Conservation (phyloP, 2,888 invertebrate species). For the Patella pellucida region DNA sequence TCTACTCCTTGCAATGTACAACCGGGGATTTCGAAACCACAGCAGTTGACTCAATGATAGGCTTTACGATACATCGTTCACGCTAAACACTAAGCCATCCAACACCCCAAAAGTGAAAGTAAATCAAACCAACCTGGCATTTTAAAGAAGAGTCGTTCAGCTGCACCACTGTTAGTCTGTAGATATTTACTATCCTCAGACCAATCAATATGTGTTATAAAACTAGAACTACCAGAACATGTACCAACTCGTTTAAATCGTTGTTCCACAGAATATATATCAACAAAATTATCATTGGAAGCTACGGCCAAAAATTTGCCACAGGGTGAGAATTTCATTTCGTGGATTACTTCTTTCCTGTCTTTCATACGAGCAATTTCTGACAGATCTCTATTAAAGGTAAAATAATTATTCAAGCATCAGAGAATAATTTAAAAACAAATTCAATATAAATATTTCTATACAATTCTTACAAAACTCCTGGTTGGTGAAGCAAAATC, state of each 20-base stretch:
- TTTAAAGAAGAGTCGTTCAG: slow-evolving; percentile 69
- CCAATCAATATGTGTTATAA: slow-evolving; percentile 73
- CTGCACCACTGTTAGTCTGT: slow-evolving; percentile 71
- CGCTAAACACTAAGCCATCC: no score
- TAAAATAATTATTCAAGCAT: background rate
- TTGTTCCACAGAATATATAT: slow-evolving; percentile 69
- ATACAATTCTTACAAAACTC: background rate
- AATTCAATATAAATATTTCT: background rate
- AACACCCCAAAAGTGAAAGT: no score
- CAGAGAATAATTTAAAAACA: background rate
- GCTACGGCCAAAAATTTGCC: slow-evolving; percentile 71
- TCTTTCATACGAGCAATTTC: slow-evolving; percentile 68
- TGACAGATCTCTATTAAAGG: slow-evolving; percentile 65
- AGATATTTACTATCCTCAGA: slow-evolving; percentile 70
- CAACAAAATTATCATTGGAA: slow-evolving; percentile 72
- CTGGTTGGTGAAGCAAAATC: background rate
- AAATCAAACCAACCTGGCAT: slow-evolving; percentile 62
- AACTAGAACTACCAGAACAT: slow-evolving; percentile 71
- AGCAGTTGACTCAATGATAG: no score
- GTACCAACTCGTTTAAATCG: slow-evolving; percentile 67
- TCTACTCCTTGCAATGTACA: no score
- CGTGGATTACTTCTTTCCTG: slow-evolving; percentile 71
- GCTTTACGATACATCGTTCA: no score
- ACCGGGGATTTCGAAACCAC: no score
- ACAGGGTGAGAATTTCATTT: slow-evolving; percentile 72